Base-by-base conservation (phyloP, 2,888 invertebrate species). In the Ophioninae sp. region DNA sequence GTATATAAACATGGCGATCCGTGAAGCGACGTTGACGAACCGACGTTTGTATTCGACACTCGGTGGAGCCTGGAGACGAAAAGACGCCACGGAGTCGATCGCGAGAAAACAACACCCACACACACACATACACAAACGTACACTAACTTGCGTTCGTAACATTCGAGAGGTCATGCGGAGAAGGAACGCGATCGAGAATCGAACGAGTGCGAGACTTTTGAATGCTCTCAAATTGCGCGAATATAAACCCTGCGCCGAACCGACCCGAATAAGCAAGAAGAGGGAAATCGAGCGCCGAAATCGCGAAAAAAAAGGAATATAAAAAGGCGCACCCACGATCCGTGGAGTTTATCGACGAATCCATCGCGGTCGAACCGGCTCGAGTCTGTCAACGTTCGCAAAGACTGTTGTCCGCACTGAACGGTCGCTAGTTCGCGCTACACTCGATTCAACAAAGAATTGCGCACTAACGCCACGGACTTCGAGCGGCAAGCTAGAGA, bases 301-400 rank as follows among this genome's bases (percentile, higher is more conserved):
- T 44, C 57, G 73, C 59, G 64, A 50, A 44, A 13, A 39, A 23
- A 39, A 23, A 23, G n/a, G 23, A 73, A 57, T 44, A 77, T 67
- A 72, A 76, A 73, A 77, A 56, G 61, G 82, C 84, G 80, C 82
- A 85, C 86, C 82, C 85, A 79, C 68, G 65, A 81, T 82, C 68
- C 68, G 80, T 82, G 80, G 83, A 79, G 85, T 83, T 86, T 86
- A 86, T 80, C 83, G 87, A 81, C 86, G 87, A 86, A 85, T 84
- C 87, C 85, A 84, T 87, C 83, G 79, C 69, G 79, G 57, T 67
- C 73, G 88, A 74, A 83, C 83, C 82, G 77, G 87, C 82, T 88
- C 78, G 78, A 57, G 23, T 65, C 64, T 67, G 69, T 72, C 41
- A 37, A 81, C 69, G 68, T 61, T 56, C 69, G 69, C 20, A 23